Evolutionary conservation across 1,140 invertebrate species (phyloP).

Genomic region (Trichomalopsis sarcophagae): DNA sequence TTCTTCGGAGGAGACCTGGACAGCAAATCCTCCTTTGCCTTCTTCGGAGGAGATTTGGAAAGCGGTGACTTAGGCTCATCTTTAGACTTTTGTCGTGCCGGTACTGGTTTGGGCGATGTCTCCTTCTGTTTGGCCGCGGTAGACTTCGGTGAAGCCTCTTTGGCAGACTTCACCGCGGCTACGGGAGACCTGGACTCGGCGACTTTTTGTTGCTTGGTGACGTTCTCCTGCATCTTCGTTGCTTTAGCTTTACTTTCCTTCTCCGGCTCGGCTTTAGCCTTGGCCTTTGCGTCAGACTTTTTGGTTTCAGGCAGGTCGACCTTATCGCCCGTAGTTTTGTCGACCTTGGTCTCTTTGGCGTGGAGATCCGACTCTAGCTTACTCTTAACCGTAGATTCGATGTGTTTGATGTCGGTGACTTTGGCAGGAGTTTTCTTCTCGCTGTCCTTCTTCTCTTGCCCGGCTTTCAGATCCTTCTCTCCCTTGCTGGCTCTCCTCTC

Average conservation of each 20-base stretch:
- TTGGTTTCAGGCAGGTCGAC: slow-evolving; percentile 5
- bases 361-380: slow-evolving; percentile 19
- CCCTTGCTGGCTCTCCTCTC: slow-evolving; percentile 45
- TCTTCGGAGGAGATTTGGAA: slow-evolving; percentile 43
- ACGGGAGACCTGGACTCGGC: slow-evolving; percentile 11
- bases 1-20: slow-evolving; percentile 29
- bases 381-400: background rate
- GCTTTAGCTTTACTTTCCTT: slow-evolving; percentile 52
- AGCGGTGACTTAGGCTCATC: slow-evolving; percentile 28
- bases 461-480: slow-evolving; percentile 21
- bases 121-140: slow-evolving; percentile 11
- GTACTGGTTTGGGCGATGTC: slow-evolving; percentile 3
- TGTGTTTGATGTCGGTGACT: background rate
- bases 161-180: background rate
- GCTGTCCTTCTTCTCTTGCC: slow-evolving; percentile 27
- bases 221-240: slow-evolving; percentile 50
- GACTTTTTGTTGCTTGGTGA: slow-evolving; percentile 31
- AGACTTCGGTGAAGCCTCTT: slow-evolving; percentile 22
- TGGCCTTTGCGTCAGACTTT: slow-evolving; percentile 36
- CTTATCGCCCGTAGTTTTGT: slow-evolving; percentile 10
- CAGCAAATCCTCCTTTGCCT: slow-evolving; percentile 6
- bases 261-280: slow-evolving; percentile 40
- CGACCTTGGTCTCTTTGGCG: slow-evolving; percentile 10
- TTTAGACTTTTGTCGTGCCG: slow-evolving; percentile 29
- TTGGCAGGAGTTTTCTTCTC: slow-evolving; percentile 15